These are phyloP conservation scores for Andrena fulva DNA, from an alignment of 2,888 invertebrate genomes.

Conservation along the genomic window DNA sequence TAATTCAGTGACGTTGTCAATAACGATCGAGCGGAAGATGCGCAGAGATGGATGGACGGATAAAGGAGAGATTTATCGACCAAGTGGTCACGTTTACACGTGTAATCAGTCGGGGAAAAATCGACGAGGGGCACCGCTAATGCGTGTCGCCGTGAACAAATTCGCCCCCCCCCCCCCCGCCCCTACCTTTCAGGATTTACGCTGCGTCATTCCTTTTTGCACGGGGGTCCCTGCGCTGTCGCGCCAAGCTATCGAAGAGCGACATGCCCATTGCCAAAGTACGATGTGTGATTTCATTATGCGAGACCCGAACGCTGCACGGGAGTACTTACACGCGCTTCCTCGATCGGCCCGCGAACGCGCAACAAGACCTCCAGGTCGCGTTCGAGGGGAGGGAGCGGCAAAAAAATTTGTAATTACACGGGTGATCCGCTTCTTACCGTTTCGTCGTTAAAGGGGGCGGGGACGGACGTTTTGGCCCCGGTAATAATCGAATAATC, in stretches of 20 bases:
- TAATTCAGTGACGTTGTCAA: slow-evolving; percentile 72
- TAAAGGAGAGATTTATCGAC: slow-evolving; percentile 72
- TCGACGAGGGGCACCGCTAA: slow-evolving; percentile 32
- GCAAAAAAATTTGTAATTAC: slow-evolving; percentile 66
- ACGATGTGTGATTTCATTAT: no score
- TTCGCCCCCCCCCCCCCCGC: no score
- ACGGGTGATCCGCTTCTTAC: slow-evolving; percentile 37
- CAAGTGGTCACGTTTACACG: slow-evolving; percentile 4
- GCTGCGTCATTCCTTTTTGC: background rate
- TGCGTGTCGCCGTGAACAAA: background rate
- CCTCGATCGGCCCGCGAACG: slow-evolving; percentile 10
- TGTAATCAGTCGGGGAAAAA: slow-evolving; percentile 50
- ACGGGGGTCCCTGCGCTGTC: no score
- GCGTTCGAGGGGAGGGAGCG: slow-evolving; percentile 19
- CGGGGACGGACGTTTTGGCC: slow-evolving; percentile 60
- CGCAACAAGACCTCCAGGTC: background rate
- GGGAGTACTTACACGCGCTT: no score
- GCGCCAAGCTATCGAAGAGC: no score
- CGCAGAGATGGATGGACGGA: slow-evolving; percentile 59
- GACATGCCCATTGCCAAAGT: no score
- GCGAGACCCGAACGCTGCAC: no score
- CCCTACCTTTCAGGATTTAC: background rate
- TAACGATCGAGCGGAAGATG: slow-evolving; percentile 66
- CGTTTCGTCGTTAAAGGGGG: slow-evolving; percentile 53
- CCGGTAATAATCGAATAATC: slow-evolving; percentile 70